Evolutionary conservation across 2,797 vertebrate genomes (phyloP), one percentile per base, ranked within the genome.

Genomic region (Sternarchorhynchus goeldii): DNA sequence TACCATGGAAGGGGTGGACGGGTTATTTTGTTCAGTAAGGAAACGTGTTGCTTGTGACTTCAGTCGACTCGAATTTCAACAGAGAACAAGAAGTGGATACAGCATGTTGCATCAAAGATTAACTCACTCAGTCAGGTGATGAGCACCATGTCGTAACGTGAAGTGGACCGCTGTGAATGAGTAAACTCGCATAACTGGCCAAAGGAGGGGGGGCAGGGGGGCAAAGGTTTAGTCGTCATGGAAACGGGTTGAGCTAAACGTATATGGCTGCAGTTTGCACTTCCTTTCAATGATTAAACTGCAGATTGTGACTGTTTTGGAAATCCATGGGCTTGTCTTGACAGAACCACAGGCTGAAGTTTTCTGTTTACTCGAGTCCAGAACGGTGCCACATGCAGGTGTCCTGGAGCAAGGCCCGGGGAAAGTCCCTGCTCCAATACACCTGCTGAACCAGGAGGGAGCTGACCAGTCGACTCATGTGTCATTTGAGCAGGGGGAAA

Each of bases 251-350:
- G 41, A 62, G 57, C 41, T 60, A 18, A 71, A 74, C 66, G 53
- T 70, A 18, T 53, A 53, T 31, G 17, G 14, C 16, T 72, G 57
- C 59, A 76, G 62, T 67, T 75, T 83, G 45, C 18, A 10, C 62
- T 25, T 4, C 32, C 56, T 21, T 70, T 73, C 73, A 83, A 83
- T 85, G 73, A 81, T 85, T 85, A 81, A 85, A 66, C 82, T 10
- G 34, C 4, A 25, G 20, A 34, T 20, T 68, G 63, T 69, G 34
- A 59, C 31, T 10, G 41, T 45, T 45, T 25, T 34, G 18, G 31
- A 55, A 39, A 75, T 20, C n/a, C 65, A 57, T 45, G 57, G 50
- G 74, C 29, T 3, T 21, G 18, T 41, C 25, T 67, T 67, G 36
- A 45, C 17, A 7, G 63, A 39, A n/a, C 32, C 63, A 41, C 39